A percentile compares a stretch with the other conserved stretches of the same genome.
These are phyloP conservation scores for Eupeodes corollae DNA, from an alignment of 1,140 invertebrate genomes.

Conservation along the genomic window DNA sequence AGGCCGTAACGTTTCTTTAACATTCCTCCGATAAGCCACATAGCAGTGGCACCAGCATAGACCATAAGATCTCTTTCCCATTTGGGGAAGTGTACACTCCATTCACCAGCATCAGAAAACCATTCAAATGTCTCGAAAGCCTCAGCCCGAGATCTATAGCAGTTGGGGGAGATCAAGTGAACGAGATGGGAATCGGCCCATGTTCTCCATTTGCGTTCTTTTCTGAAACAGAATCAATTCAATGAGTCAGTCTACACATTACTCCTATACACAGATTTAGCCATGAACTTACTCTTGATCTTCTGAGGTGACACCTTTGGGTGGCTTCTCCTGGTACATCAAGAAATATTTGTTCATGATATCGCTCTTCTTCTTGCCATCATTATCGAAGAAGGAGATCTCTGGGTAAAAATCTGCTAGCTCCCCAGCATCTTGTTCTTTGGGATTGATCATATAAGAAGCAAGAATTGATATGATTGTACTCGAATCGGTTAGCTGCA, in stretches of 20 bases:
- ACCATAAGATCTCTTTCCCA: constrained; percentile 81
- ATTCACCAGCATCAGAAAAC: constrained; percentile 84
- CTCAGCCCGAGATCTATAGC: constrained; percentile 79
- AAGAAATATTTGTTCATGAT: constrained; percentile 92
- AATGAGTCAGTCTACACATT: neutral
- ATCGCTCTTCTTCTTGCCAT: constrained; percentile 56
- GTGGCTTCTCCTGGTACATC: constrained; percentile 60
- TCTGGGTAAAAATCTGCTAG: constrained; percentile 74
- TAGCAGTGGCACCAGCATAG: constrained; percentile 86
- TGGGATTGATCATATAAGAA: constrained; percentile 64
- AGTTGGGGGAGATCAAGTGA: constrained; percentile 91
- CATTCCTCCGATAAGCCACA: constrained; percentile 85
- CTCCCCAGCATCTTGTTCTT: constrained; percentile 49
- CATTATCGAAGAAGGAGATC: constrained; percentile 55
- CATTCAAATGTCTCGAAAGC: constrained; percentile 81
- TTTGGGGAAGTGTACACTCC: constrained; percentile 76
- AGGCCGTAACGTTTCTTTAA: constrained; percentile 79
- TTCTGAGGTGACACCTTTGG: constrained; percentile 44
- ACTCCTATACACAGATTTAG: neutral
- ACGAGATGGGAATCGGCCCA: constrained; percentile 90
- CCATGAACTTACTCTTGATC: constrained; percentile 50
- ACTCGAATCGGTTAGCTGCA: constrained; percentile 85
- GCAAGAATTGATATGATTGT: constrained; percentile 84
- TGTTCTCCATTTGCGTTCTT: constrained; percentile 87
- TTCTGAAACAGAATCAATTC: constrained; percentile 43